Percentiles rank a stretch among this genome's conserved stretches.
Conservation (phyloP, 2,113 vertebrate species). For the Amblyornis subalaris region DNA sequence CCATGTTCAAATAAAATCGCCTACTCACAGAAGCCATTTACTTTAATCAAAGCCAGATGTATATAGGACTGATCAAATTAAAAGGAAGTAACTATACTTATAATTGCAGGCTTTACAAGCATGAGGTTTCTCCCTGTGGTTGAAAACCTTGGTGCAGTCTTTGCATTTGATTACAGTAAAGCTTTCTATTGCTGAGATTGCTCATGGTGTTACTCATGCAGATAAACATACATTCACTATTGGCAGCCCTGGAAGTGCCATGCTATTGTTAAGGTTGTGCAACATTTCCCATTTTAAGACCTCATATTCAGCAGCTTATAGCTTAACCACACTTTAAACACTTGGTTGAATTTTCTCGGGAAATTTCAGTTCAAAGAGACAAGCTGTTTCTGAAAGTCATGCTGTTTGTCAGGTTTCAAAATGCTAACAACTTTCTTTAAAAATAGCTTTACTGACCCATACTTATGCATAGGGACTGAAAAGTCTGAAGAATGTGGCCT, state of each 20-base stretch:
- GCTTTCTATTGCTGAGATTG: conserved; percentile 10
- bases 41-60: conserved; percentile 42
- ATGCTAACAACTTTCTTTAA: not conserved
- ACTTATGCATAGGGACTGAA: not conserved
- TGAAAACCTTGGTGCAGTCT: not conserved
- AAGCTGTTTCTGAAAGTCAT: not conserved
- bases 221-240: conserved; percentile 4
- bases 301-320: conserved; percentile 15
- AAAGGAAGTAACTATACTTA: conserved; percentile 29
- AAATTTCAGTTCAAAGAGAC: not conserved
- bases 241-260: not conserved
- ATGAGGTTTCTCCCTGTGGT: not conserved
- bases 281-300: conserved; percentile 40
- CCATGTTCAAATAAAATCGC: not conserved
- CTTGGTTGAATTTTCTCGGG: not conserved
- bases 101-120: conserved; percentile 29
- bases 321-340: conserved; percentile 16
- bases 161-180: conserved; percentile 21
- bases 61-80: conserved; percentile 15
- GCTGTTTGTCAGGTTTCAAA: not conserved
- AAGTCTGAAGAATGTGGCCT: not conserved
- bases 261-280: conserved; percentile 1
- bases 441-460: not conserved
- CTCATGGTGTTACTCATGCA: conserved; percentile 15
- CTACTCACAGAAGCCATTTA: not conserved